Evolutionary conservation across 2,113 vertebrate genomes (phyloP), one percentile per base, ranked within the genome.

Genomic region (Pycnonotus jocosus): DNA sequence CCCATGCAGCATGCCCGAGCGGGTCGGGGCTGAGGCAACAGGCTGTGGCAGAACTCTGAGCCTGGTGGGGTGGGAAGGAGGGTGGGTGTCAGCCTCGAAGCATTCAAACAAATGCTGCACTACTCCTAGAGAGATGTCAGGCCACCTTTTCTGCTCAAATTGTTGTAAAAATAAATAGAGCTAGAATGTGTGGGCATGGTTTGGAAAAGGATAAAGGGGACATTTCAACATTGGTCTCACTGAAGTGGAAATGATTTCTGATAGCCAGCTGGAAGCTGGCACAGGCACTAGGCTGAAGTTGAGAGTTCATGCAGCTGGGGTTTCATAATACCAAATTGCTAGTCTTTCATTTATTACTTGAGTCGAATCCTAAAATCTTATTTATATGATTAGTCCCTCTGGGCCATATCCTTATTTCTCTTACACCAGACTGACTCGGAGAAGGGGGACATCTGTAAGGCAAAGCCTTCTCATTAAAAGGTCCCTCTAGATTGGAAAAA

Each of bases 221-320:
- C 18, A 1, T 94, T 96, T 96, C 93, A 96, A 53, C 85, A 86
- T 23, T 87, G 76, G 89, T 95, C 80, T 90, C 64, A 71, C 71
- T 94, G 93, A 95, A 88, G 82, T 93, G 91, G 93, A 96, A 96
- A 95, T 95, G 79, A 92, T 96, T 97, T 90, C 90, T 97, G 90
- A 96, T 95, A 93, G 93, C 91, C 96, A 97, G 95, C 93, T 97
- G 95, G 94, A 96, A 95, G 87, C 53, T 95, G 91, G 90, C 95
- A 96, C 69, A 93, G 79, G 74, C 93, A 90, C 71, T 93, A 86
- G 88, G 92, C 79, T 95, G 91, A 86, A 94, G 87, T 64, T 92
- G 89, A 90, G 85, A 91, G 94, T 93, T 95, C 79, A 2, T 93
- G 91, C 96, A 97, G 94, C 95, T 96, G 96, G 95, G 77, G 80